phyloP scores from a whole-genome alignment of 2,797 vertebrate species.

The Phrynocephalus vlangalii region DNA sequence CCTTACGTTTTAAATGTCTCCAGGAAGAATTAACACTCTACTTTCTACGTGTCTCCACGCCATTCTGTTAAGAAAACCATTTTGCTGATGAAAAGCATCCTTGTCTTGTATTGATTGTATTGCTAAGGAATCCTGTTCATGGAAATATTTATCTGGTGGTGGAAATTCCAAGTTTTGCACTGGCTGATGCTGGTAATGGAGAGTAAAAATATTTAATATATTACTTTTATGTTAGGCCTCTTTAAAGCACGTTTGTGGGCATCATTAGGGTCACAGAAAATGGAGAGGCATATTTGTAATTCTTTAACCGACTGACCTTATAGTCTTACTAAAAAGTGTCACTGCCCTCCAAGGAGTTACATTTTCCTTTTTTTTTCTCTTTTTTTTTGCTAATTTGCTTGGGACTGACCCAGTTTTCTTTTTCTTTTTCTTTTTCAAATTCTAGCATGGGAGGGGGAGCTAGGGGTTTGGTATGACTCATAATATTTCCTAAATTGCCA shows the following conservation, averaged over 20 bases:
- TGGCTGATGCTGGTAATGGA: not conserved
- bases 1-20: not conserved
- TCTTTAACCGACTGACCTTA: conserved; percentile 4
- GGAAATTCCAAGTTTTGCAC: conserved; percentile 19
- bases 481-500: conserved; percentile 31
- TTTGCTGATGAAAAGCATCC: not conserved
- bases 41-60: not conserved
- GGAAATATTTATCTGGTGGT: not conserved
- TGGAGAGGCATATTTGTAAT: not conserved
- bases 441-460: not conserved
- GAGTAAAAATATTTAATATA: not conserved
- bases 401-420: not conserved
- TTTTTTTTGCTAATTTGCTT: conserved; percentile 28
- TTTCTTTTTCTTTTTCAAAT: not conserved
- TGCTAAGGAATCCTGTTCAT: not conserved
- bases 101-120: conserved; percentile 6
- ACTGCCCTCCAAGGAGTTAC: not conserved
- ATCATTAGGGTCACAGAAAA: conserved; percentile 26
- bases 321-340: not conserved
- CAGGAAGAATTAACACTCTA: not conserved
- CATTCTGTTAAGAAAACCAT: not conserved
- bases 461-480: not conserved
- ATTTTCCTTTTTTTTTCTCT: not conserved
- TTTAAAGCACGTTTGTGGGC: conserved; percentile 13
- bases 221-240: not conserved